A percentile compares a stretch with the other conserved stretches of the same genome.
phyloP scores from a whole-genome alignment of 2,797 vertebrate species.

The Pipistrellus pygmaeus region DNA sequence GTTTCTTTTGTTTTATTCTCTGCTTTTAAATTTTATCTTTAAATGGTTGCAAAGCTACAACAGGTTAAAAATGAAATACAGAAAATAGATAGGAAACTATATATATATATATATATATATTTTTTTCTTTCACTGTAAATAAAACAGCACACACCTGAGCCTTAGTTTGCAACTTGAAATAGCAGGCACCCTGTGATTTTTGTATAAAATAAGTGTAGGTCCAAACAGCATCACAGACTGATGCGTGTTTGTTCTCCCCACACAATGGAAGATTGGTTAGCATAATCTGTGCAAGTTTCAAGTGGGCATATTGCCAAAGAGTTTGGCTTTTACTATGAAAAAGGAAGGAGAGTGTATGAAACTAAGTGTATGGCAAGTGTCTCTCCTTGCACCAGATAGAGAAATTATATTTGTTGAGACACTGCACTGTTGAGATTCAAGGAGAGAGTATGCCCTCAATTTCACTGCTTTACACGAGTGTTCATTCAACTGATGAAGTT shows the following conservation, averaged over 20 bases:
- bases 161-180: not conserved
- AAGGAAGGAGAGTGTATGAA: slow-evolving; percentile 60
- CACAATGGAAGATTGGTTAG: not conserved
- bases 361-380: slow-evolving; percentile 73
- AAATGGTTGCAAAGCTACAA: not conserved
- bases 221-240: slow-evolving; percentile 1
- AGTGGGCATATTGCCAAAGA: slow-evolving; percentile 78
- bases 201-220: not conserved
- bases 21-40: slow-evolving; percentile 49
- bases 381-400: slow-evolving; percentile 82
- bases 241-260: not conserved
- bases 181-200: not conserved
- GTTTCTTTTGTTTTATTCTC: slow-evolving; percentile 16
- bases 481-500: slow-evolving; percentile 89
- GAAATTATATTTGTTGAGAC: slow-evolving; percentile 87
- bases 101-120: no score
- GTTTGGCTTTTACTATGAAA: slow-evolving; percentile 77
- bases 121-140: slow-evolving; percentile 4
- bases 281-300: slow-evolving; percentile 65
- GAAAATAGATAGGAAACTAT: not conserved
- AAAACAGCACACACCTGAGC: not conserved
- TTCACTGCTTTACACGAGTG: slow-evolving; percentile 84
- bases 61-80: slow-evolving; percentile 69
- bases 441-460: slow-evolving; percentile 89
- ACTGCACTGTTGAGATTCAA: slow-evolving; percentile 83